A percentile compares a stretch with the other conserved stretches of the same genome.
Evolutionary conservation across 2,888 invertebrate species (phyloP).

Genomic region (Erebia epiphron): DNA sequence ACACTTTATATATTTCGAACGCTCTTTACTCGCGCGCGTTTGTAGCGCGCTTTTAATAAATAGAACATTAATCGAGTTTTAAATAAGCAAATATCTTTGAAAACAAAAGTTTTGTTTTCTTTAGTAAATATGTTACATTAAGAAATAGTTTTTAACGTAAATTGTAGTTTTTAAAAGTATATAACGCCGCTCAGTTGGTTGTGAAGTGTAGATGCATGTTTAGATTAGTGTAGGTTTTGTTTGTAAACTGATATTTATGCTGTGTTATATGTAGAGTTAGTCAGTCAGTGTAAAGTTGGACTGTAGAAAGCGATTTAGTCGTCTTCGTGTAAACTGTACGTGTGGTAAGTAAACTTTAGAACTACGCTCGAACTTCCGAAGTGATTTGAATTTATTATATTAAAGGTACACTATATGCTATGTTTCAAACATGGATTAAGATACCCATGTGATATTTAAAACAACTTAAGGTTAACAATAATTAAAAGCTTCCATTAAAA

Average conservation of each 20-base stretch:
- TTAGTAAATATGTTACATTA: constrained; percentile 3
- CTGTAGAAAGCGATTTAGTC: constrained; percentile 34
- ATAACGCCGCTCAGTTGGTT: constrained; percentile 61
- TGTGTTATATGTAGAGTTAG: constrained; percentile 22
- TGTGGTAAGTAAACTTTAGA: constrained; percentile 35
- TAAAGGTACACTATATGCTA: no score
- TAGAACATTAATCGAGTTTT: background rate
- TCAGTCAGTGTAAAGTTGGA: constrained; percentile 40
- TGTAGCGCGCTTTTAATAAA: background rate
- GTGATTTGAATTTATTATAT: constrained; percentile 7
- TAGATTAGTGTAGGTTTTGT: constrained; percentile 35
- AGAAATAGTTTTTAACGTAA: constrained; percentile 38
- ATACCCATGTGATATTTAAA: no score
- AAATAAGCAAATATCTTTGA: background rate
- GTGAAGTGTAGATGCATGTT: constrained; percentile 53
- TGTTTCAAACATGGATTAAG: no score
- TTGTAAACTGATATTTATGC: constrained; percentile 29
- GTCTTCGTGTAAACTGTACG: constrained; percentile 22
- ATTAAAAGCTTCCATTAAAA: no score
- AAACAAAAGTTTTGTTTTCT: background rate
- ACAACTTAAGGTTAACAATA: no score
- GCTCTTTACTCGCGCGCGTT: background rate
- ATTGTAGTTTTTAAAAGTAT: constrained; percentile 30
- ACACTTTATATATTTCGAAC: constrained; percentile 21
- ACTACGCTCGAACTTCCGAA: constrained; percentile 21